Conservation (phyloP, 2,888 invertebrate genomes). For the Keiferia lycopersicella region DNA sequence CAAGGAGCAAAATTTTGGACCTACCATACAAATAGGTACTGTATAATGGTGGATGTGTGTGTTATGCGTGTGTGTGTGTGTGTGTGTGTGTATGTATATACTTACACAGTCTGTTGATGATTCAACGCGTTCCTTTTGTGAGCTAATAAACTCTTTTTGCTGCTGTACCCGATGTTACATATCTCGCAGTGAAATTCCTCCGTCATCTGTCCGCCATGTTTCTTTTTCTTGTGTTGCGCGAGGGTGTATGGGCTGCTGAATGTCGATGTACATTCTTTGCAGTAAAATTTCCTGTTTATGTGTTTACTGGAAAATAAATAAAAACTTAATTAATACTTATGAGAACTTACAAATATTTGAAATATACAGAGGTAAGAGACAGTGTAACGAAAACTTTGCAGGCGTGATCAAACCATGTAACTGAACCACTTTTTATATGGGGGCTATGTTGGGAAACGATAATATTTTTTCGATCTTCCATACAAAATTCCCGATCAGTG, state of each 20-base stretch:
- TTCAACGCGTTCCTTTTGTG: conserved; percentile 50
- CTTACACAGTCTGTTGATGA: conserved; percentile 38
- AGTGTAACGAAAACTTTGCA: too few relatives aligned
- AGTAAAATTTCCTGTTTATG: conserved; percentile 58
- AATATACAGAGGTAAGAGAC: too few relatives aligned
- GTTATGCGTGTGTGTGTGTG: not conserved
- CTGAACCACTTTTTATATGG: too few relatives aligned
- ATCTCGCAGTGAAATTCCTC: conserved; percentile 41
- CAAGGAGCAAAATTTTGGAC: too few relatives aligned
- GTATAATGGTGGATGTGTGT: not conserved
- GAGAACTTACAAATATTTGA: too few relatives aligned
- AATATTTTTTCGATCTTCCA: too few relatives aligned
- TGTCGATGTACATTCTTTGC: conserved; percentile 48
- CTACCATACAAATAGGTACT: too few relatives aligned
- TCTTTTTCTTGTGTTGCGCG: conserved; percentile 50
- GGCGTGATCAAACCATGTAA: too few relatives aligned
- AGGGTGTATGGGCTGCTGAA: conserved; percentile 66
- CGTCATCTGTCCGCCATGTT: conserved; percentile 35
- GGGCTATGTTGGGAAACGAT: too few relatives aligned
- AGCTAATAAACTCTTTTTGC: conserved; percentile 52
- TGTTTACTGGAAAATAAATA: conserved; percentile 56
- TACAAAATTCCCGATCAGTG: too few relatives aligned
- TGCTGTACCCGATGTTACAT: conserved; percentile 46
- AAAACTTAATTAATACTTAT: not conserved
- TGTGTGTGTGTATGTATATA: not conserved